phyloP scores from a whole-genome alignment of 1,140 invertebrate species.

The Pemphigus obesinymphae region DNA sequence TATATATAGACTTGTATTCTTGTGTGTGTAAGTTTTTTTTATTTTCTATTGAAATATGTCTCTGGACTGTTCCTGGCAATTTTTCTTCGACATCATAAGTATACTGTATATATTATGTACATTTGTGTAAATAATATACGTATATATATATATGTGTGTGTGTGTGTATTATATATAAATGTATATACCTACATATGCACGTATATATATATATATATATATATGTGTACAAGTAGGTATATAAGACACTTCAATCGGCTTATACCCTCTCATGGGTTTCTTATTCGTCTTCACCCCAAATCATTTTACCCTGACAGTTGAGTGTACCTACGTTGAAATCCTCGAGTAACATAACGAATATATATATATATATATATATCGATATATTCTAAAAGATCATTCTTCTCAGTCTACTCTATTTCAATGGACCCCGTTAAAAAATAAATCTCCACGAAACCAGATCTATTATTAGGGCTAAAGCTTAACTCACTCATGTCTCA shows the following conservation, averaged over 20 bases:
- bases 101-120: background rate
- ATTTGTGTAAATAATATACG: no score
- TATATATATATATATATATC: no score
- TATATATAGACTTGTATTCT: background rate
- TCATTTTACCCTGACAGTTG: slow-evolving; percentile 20
- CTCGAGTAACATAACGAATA: background rate
- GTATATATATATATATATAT: background rate
- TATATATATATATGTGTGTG: background rate
- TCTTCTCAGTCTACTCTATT: background rate
- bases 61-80: slow-evolving; percentile 21
- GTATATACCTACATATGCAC: no score
- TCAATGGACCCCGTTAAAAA: background rate
- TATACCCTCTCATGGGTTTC: background rate
- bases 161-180: no score
- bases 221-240: background rate
- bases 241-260: slow-evolving; percentile 35
- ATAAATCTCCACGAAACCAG: background rate
- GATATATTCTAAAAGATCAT: slow-evolving; percentile 1
- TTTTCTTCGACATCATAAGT: slow-evolving; percentile 9
- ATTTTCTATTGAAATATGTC: slow-evolving; percentile 31
- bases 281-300: background rate
- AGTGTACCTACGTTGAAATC: background rate
- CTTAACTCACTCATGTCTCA: background rate
- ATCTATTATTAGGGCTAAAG: background rate
- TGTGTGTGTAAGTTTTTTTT: background rate